Evolutionary conservation across 2,888 invertebrate genomes (phyloP).

Genomic region (Xanthia togata): DNA sequence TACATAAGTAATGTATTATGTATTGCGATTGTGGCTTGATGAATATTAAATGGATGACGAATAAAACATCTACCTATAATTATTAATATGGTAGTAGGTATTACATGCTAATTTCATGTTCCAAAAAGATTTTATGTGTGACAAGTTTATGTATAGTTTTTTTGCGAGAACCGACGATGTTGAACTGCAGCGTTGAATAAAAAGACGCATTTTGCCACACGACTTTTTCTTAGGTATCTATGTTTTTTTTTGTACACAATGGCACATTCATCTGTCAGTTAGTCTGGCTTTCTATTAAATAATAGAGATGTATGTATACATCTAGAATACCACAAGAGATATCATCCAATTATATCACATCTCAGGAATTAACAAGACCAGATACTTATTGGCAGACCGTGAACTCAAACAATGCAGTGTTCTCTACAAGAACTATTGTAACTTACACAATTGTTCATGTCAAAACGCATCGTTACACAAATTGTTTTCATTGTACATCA

Average conservation of each 20-base stretch:
- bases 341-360: slow-evolving; percentile 26
- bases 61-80: background rate
- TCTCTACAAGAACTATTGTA: slow-evolving; percentile 33
- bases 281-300: background rate
- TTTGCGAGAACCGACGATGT: background rate
- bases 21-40: slow-evolving; percentile 2
- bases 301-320: slow-evolving; percentile 20
- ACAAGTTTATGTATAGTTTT: background rate
- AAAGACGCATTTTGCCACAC: too few relatives aligned
- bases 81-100: too few relatives aligned
- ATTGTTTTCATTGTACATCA: slow-evolving; percentile 44
- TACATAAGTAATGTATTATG: slow-evolving; percentile 17
- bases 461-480: slow-evolving; percentile 40
- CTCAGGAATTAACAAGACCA: slow-evolving; percentile 20
- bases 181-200: background rate
- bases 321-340: slow-evolving; percentile 22
- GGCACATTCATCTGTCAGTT: background rate
- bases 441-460: slow-evolving; percentile 50
- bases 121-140: background rate
- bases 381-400: slow-evolving; percentile 38
- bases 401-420: slow-evolving; percentile 50
- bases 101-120: too few relatives aligned
- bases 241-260: slow-evolving; percentile 8
- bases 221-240: background rate
- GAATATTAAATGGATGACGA: slow-evolving; percentile 17